Percentiles rank a stretch among this genome's conserved stretches.
Conservation (phyloP, 35 echinoderm and acorn worm species). For the Patiria miniata region DNA sequence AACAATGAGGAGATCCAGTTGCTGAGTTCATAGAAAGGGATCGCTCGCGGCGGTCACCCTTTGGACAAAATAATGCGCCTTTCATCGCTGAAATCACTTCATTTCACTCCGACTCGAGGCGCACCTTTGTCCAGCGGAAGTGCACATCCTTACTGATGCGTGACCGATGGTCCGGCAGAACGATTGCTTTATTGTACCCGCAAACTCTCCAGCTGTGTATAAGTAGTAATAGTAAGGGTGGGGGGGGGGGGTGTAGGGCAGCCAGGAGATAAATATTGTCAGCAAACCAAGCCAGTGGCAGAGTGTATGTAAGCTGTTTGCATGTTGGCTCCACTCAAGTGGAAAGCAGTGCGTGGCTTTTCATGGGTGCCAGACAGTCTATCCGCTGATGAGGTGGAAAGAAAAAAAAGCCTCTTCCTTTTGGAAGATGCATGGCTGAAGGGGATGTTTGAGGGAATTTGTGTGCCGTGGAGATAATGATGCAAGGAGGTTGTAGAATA, state of each 20-base stretch:
- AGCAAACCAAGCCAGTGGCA: conserved; percentile 1
- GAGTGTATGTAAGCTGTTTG: not conserved
- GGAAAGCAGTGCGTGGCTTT: not conserved
- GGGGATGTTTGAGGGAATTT: not conserved
- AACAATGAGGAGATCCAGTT: too few relatives aligned
- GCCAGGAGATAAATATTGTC: not conserved
- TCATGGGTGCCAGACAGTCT: conserved; percentile 14
- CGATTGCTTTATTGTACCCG: not conserved
- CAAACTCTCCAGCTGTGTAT: not conserved
- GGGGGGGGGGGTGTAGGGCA: not conserved
- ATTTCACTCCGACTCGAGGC: too few relatives aligned
- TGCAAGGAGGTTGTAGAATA: not conserved
- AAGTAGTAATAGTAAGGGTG: not conserved
- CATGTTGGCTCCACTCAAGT: not conserved
- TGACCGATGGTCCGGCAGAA: not conserved
- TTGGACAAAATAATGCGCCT: too few relatives aligned
- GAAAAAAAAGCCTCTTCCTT: not conserved
- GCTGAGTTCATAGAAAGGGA: too few relatives aligned
- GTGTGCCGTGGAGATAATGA: not conserved
- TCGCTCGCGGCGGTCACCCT: too few relatives aligned
- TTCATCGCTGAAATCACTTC: too few relatives aligned
- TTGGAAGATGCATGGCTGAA: not conserved
- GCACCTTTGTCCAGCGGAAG: not conserved
- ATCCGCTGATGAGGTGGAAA: conserved; percentile 4
- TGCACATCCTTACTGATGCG: not conserved